These are phyloP conservation scores for Pomatorhinus ruficollis DNA, from an alignment of 2,113 vertebrate genomes.

Conservation along the genomic window DNA sequence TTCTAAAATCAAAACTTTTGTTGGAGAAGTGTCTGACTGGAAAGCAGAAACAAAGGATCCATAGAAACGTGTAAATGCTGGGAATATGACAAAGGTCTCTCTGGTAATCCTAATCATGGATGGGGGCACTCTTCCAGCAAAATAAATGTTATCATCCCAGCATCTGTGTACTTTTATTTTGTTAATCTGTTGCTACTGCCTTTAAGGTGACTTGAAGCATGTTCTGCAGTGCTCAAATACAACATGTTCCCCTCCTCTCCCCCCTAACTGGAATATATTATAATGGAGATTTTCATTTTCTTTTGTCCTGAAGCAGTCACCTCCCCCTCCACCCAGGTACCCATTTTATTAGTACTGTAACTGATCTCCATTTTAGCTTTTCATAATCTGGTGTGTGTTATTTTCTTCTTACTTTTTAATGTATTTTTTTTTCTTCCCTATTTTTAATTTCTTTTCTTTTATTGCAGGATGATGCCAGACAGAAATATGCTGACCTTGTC, in stretches of 20 bases:
- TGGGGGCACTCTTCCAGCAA: background rate
- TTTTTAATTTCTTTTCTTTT: background rate
- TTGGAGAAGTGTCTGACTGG: background rate
- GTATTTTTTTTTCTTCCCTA: background rate
- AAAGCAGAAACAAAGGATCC: background rate
- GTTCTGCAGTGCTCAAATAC: background rate
- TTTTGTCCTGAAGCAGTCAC: background rate
- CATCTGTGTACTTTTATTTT: background rate
- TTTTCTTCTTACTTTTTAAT: background rate
- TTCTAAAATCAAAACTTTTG: background rate
- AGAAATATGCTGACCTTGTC: constrained; percentile 85
- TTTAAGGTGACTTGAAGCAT: background rate
- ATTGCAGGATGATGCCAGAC: constrained; percentile 83
- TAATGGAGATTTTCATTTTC: background rate
- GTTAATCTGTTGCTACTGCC: background rate
- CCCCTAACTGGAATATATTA: background rate
- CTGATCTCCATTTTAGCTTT: background rate
- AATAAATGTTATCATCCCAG: background rate
- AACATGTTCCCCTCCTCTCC: background rate
- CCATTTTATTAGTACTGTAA: background rate
- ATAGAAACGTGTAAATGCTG: background rate
- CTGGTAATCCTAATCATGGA: background rate
- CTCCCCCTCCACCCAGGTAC: background rate
- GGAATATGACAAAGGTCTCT: background rate
- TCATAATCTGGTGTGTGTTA: background rate